Evolutionary conservation across 2,113 vertebrate genomes (phyloP).

Genomic region (Pseudopodoces humilis): DNA sequence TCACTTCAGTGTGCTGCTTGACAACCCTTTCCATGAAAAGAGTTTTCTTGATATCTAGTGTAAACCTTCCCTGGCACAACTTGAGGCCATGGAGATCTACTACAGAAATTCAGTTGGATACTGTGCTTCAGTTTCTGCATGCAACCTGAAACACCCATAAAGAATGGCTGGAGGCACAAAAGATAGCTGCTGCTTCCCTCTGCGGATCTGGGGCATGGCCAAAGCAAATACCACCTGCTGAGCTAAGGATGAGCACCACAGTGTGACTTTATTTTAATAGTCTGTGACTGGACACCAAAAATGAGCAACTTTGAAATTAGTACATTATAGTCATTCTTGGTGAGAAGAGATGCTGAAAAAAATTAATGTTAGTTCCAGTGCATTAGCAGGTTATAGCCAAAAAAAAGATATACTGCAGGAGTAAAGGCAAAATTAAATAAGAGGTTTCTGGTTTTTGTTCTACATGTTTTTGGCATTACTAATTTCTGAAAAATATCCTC

Average conservation of each 20-base stretch:
- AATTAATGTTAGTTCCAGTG: neutral
- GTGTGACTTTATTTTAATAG: neutral
- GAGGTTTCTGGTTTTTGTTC: neutral
- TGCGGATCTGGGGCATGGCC: rapidly evolving
- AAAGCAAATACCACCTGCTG: neutral
- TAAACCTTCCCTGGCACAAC: neutral
- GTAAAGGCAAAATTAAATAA: neutral
- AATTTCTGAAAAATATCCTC: neutral
- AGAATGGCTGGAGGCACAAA: rapidly evolving
- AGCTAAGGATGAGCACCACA: neutral
- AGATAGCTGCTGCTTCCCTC: neutral
- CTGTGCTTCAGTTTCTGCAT: neutral
- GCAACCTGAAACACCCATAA: neutral
- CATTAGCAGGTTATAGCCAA: neutral
- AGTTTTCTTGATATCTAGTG: neutral
- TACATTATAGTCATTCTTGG: neutral
- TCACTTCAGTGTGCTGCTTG: neutral
- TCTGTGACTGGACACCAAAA: neutral
- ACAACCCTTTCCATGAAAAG: neutral
- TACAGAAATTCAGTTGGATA: neutral
- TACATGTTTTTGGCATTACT: neutral
- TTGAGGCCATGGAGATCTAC: neutral
- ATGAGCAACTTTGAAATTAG: neutral
- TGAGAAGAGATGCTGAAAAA: neutral
- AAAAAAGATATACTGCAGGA: neutral